Percentiles rank a stretch among this genome's conserved stretches.
Evolutionary conservation across 2,113 vertebrate genomes (phyloP).

Genomic region (Ammodytes marinus): DNA sequence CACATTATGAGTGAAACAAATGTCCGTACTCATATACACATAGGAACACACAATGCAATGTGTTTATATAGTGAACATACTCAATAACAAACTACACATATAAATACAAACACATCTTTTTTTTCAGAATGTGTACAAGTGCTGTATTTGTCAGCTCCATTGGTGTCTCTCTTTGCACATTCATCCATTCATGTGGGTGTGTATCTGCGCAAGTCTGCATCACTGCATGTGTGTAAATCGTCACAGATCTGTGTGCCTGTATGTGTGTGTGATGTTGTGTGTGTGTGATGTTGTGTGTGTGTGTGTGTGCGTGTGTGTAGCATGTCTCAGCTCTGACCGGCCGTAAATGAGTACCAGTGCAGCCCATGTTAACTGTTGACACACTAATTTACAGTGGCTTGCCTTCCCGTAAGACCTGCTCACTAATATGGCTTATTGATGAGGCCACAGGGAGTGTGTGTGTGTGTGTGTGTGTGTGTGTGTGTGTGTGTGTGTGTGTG

Average conservation of each 20-base stretch:
- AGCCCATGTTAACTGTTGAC: conserved; percentile 75
- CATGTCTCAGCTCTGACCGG: conserved; percentile 51
- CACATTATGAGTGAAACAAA: not conserved
- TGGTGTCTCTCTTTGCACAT: conserved; percentile 6
- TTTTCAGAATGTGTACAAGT: not conserved
- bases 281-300: conserved; percentile 35
- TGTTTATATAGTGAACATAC: not conserved
- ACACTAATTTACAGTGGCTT: conserved; percentile 78
- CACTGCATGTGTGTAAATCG: conserved; percentile 45
- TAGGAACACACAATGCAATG: not conserved
- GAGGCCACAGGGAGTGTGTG: conserved; percentile 63
- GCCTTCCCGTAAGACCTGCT: conserved; percentile 74
- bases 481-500: conserved; percentile 20
- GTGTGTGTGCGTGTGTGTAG: conserved; percentile 32
- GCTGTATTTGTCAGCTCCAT: not conserved
- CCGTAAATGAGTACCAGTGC: conserved; percentile 73
- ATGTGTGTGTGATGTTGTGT: conserved; percentile 33
- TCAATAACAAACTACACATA: no score
- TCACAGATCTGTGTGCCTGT: conserved; percentile 27
- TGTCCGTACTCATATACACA: not conserved
- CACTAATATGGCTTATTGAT: conserved; percentile 77
- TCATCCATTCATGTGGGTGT: not conserved
- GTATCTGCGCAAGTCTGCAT: conserved; percentile 30
- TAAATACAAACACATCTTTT: no score
- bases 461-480: conserved; percentile 21